These are phyloP conservation scores for Alosa alosa DNA, from an alignment of 2,113 vertebrate genomes.

Conservation along the genomic window DNA sequence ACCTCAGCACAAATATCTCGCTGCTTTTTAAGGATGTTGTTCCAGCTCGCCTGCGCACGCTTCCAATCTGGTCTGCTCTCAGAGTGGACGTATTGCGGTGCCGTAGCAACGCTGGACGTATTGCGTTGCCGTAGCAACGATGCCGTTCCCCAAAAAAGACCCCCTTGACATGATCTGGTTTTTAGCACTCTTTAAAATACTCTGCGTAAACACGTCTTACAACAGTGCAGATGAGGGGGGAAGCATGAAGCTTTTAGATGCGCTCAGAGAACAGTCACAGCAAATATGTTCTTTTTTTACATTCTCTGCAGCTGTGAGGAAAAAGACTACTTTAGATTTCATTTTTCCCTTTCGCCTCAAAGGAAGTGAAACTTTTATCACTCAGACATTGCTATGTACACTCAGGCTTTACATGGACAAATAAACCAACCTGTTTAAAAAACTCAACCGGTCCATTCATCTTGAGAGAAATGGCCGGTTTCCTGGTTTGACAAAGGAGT, in stretches of 20 bases:
- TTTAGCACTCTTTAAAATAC: background rate
- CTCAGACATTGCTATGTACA: background rate
- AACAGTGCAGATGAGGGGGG: background rate
- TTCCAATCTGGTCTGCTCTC: background rate
- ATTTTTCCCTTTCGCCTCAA: background rate
- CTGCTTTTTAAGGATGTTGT: background rate
- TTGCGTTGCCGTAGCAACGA: no score
- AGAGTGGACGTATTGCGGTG: background rate
- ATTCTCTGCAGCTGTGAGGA: background rate
- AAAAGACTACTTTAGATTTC: background rate
- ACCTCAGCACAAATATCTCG: background rate
- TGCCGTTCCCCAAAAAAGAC: background rate
- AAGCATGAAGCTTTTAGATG: background rate
- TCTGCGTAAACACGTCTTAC: background rate
- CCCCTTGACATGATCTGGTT: conserved; percentile 15
- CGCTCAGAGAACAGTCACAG: background rate
- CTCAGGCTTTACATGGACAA: background rate
- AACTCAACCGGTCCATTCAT: background rate
- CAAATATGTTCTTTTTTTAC: background rate
- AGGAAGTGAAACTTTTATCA: background rate
- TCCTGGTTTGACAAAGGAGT: background rate
- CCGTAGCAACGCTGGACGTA: background rate
- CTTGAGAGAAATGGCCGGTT: background rate
- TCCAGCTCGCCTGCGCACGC: background rate
- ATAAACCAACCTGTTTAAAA: background rate